Percentiles rank a stretch among this genome's conserved stretches.
phyloP scores from a whole-genome alignment of 2,888 invertebrate species.

The Andrena dorsata region DNA sequence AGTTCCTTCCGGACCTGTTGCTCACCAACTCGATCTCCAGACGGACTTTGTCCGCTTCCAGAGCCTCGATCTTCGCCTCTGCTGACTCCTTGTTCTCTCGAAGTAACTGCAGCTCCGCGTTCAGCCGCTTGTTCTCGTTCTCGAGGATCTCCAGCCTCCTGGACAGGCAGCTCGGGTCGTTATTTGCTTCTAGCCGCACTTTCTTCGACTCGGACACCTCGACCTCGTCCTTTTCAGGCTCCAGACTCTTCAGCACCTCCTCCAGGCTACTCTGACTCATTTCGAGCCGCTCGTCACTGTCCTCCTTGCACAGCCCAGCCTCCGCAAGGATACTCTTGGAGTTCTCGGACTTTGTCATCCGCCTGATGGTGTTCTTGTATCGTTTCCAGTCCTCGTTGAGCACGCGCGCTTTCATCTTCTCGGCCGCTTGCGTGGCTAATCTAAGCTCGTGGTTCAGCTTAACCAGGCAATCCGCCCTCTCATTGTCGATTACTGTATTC shows the following conservation, averaged over 20 bases:
- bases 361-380: slow-evolving; percentile 89
- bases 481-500: slow-evolving; percentile 86
- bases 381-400: slow-evolving; percentile 88
- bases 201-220: slow-evolving; percentile 83
- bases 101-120: slow-evolving; percentile 74
- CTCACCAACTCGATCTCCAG: slow-evolving; percentile 84
- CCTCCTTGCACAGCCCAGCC: slow-evolving; percentile 72
- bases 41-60: slow-evolving; percentile 86
- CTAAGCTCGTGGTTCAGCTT: slow-evolving; percentile 85
- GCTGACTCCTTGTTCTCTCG: slow-evolving; percentile 75
- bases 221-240: slow-evolving; percentile 77
- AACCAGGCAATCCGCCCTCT: slow-evolving; percentile 86
- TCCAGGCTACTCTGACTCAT: slow-evolving; percentile 74
- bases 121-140: slow-evolving; percentile 79
- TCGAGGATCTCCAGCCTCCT: slow-evolving; percentile 78
- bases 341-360: slow-evolving; percentile 89
- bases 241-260: slow-evolving; percentile 66
- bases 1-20: slow-evolving; percentile 73
- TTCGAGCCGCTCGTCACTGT: slow-evolving; percentile 75
- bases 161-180: slow-evolving; percentile 67
- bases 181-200: slow-evolving; percentile 78
- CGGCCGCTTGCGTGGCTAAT: slow-evolving; percentile 82
- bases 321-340: slow-evolving; percentile 80
- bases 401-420: slow-evolving; percentile 87
- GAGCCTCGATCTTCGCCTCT: slow-evolving; percentile 83